phyloP scores from a whole-genome alignment of 2,888 invertebrate genomes.

The Theretra japonica region DNA sequence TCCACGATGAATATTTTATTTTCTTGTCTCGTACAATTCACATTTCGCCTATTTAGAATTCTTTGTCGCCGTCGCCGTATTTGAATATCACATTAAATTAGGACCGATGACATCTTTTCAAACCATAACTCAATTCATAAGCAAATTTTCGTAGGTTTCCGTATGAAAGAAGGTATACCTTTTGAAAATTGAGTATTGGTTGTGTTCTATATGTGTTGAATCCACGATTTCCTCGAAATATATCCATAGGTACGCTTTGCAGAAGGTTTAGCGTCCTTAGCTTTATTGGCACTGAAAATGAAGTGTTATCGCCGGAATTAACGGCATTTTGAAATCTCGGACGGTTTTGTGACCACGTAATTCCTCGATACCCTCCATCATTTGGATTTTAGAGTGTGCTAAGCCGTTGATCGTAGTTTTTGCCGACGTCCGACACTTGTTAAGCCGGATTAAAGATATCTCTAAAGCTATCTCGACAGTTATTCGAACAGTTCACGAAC shows the following conservation, averaged over 20 bases:
- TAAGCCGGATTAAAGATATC: constrained; percentile 14
- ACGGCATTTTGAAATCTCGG: neutral
- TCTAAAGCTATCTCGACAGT: constrained; percentile 18
- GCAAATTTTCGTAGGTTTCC: constrained; percentile 50
- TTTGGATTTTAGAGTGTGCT: neutral
- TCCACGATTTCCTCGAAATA: neutral
- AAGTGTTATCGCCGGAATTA: neutral
- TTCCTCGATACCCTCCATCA: neutral
- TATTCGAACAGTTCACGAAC: neutral
- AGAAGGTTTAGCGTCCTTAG: too few species aligned
- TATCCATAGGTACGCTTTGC: too few species aligned
- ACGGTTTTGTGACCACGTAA: constrained; percentile 2
- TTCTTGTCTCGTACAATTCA: constrained; percentile 32
- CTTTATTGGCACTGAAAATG: neutral
- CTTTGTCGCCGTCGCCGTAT: constrained; percentile 41
- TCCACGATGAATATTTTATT: constrained; percentile 21
- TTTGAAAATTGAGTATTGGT: neutral
- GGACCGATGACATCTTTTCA: constrained; percentile 50
- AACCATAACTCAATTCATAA: constrained; percentile 58
- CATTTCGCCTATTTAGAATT: constrained; percentile 48
- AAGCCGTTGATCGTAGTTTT: constrained; percentile 15
- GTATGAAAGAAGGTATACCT: constrained; percentile 33
- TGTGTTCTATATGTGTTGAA: constrained; percentile 1
- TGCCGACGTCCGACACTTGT: neutral
- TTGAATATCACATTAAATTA: constrained; percentile 55